Conservation (phyloP, 2,888 invertebrate genomes). For the Rhamnusium bicolor region DNA sequence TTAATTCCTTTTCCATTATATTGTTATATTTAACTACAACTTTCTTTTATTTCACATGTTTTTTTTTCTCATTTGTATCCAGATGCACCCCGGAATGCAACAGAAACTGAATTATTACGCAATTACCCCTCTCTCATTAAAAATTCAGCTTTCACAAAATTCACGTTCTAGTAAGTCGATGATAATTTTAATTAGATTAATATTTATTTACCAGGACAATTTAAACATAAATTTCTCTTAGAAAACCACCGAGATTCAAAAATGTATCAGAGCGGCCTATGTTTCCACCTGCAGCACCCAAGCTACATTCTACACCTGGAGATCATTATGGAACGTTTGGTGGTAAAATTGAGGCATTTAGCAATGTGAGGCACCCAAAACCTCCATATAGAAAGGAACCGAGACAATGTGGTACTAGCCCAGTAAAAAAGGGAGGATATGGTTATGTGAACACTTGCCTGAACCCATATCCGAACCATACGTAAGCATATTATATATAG, state of each 20-base stretch:
- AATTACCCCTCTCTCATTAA: too few species aligned
- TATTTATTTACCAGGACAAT: too few species aligned
- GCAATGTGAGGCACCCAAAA: slow-evolving; percentile 50
- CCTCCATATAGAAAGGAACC: slow-evolving; percentile 49
- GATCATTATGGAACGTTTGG: slow-evolving; percentile 73
- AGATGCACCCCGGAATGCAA: too few species aligned
- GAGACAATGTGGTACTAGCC: slow-evolving; percentile 62
- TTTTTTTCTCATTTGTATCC: too few species aligned
- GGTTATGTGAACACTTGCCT: slow-evolving; percentile 73
- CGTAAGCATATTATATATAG: slow-evolving; percentile 49
- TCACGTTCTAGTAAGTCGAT: too few species aligned
- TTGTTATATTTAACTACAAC: too few species aligned
- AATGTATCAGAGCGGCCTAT: slow-evolving; percentile 60
- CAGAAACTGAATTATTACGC: too few species aligned
- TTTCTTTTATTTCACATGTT: too few species aligned
- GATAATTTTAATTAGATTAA: too few species aligned
- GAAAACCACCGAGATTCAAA: slow-evolving; percentile 50
- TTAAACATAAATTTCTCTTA: slow-evolving; percentile 37
- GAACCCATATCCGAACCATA: slow-evolving; percentile 70
- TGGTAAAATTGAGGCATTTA: slow-evolving; percentile 64
- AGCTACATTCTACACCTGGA: slow-evolving; percentile 72
- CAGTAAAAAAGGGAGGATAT: slow-evolving; percentile 72
- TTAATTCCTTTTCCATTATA: too few species aligned
- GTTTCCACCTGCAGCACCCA: slow-evolving; percentile 65
- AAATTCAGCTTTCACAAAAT: too few species aligned